A percentile compares a stretch with the other conserved stretches of the same genome.
Evolutionary conservation across 2,888 invertebrate species (phyloP).

Genomic region (Halictus quadricinctus): DNA sequence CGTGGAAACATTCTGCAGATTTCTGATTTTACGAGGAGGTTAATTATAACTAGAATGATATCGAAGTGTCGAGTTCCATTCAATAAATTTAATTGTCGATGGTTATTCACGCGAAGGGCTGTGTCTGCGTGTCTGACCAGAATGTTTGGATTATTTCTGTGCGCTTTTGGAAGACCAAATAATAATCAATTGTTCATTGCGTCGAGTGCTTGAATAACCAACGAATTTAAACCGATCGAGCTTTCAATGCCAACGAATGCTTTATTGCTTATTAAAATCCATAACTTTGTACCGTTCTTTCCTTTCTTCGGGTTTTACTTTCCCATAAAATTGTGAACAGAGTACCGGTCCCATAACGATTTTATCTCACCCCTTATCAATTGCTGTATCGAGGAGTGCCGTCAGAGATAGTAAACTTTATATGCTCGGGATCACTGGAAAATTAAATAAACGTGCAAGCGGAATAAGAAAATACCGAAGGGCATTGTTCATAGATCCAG

Average conservation of each 20-base stretch:
- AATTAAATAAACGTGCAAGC: neutral
- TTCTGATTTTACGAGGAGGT: neutral
- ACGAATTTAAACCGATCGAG: neutral
- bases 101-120: neutral
- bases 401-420: neutral
- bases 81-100: neutral
- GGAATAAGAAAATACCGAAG: neutral
- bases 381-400: neutral
- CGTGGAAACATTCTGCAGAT: neutral
- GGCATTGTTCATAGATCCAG: neutral
- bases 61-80: neutral
- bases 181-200: neutral
- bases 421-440: neutral
- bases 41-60: neutral
- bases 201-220: neutral
- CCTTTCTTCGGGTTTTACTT: neutral
- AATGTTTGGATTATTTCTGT: neutral
- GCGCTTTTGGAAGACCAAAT: neutral
- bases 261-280: neutral
- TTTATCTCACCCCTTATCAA: neutral
- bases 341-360: constrained; percentile 16
- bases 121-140: neutral
- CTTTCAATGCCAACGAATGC: neutral
- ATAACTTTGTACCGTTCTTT: neutral
- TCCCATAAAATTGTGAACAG: neutral